A percentile compares a stretch with the other conserved stretches of the same genome.
Evolutionary conservation across 2,797 vertebrate genomes (phyloP).

Genomic region (Squalus acanthias): DNA sequence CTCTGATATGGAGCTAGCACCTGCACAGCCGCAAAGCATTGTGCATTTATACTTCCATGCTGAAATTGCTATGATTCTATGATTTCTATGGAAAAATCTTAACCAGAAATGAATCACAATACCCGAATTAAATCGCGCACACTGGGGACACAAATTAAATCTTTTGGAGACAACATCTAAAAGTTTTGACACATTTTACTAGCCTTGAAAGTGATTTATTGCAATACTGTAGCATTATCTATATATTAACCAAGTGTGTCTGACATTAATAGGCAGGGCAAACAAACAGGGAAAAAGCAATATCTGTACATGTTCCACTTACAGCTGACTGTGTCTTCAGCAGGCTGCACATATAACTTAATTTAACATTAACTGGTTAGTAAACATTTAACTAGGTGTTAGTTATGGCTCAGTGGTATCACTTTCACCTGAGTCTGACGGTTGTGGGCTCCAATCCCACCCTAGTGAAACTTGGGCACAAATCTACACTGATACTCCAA

Average conservation of each 20-base stretch:
- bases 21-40: neutral
- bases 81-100: neutral
- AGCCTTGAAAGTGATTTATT: neutral
- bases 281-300: neutral
- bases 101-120: neutral
- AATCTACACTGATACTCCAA: neutral
- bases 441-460: neutral
- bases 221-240: neutral
- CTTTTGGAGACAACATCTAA: neutral
- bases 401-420: neutral
- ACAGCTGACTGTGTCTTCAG: neutral
- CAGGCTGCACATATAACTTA: neutral
- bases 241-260: neutral
- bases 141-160: neutral
- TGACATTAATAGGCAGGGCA: neutral
- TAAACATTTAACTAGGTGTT: neutral
- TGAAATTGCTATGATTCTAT: neutral
- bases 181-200: neutral
- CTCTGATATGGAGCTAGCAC: too few relatives aligned
- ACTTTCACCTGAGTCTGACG: neutral
- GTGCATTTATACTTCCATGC: neutral
- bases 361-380: constrained; percentile 23
- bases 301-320: neutral
- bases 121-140: neutral
- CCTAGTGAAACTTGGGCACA: neutral